Evolutionary conservation across 2,888 invertebrate genomes (phyloP).

Genomic region (Leucophora obtusa): DNA sequence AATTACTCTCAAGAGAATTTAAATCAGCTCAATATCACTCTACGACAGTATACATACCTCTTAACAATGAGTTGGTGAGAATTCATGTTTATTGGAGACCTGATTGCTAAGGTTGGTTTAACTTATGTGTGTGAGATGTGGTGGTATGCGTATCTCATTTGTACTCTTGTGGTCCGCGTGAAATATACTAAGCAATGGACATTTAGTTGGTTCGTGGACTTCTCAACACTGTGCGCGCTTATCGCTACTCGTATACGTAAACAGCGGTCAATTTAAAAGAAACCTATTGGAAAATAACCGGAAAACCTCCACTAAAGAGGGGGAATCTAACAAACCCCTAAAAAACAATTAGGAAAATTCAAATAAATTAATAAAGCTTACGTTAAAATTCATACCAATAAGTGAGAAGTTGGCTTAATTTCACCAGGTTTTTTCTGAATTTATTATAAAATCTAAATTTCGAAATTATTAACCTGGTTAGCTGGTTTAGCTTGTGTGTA

Average conservation of each 20-base stretch:
- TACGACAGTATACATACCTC: not conserved
- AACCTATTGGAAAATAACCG: constrained; percentile 34
- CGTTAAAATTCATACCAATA: not conserved
- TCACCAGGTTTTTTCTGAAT: not conserved
- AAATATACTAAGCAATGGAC: constrained; percentile 77
- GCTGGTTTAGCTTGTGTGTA: constrained; percentile 12
- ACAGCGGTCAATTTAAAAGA: constrained; percentile 61
- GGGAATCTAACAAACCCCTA: not conserved
- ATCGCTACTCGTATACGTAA: constrained; percentile 64
- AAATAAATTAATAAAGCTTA: not conserved
- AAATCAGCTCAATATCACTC: constrained; percentile 17
- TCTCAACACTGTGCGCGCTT: constrained; percentile 79
- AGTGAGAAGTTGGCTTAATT: not conserved
- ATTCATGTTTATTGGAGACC: not conserved
- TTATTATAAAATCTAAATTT: not conserved
- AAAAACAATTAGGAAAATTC: not conserved
- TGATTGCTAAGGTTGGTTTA: not conserved
- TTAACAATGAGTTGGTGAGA: not conserved
- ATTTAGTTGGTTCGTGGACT: constrained; percentile 79
- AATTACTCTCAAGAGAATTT: constrained; percentile 38
- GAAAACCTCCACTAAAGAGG: not conserved
- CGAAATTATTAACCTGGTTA: constrained; percentile 8
- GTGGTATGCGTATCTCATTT: constrained; percentile 40
- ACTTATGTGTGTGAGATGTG: constrained; percentile 18
- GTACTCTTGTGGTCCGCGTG: constrained; percentile 76